These are phyloP conservation scores for Girardinus metallicus DNA, from an alignment of 2,797 vertebrate genomes.

Conservation along the genomic window DNA sequence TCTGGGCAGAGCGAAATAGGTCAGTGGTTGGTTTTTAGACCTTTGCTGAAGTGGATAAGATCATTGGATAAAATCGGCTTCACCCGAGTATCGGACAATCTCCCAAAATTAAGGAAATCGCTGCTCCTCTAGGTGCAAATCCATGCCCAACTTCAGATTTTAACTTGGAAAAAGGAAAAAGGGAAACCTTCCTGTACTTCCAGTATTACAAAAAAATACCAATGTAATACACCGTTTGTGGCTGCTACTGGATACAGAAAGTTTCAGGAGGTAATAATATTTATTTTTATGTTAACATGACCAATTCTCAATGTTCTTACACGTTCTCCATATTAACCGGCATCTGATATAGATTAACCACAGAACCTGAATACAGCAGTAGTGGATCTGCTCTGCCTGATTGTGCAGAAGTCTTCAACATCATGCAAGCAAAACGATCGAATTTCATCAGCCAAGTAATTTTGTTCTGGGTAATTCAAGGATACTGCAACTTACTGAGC, in stretches of 20 bases:
- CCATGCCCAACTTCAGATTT: not conserved
- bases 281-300: not conserved
- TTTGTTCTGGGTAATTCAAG: slow-evolving; percentile 61
- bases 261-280: not conserved
- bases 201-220: not conserved
- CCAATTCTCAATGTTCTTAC: not conserved
- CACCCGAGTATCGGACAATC: too few species aligned
- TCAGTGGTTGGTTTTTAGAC: too few species aligned
- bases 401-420: slow-evolving; percentile 25
- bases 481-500: slow-evolving; percentile 65
- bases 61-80: too few species aligned
- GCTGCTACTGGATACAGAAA: too few species aligned
- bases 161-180: not conserved
- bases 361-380: slow-evolving; percentile 24
- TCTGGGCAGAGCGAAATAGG: too few species aligned
- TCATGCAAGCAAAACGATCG: slow-evolving; percentile 40
- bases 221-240: not conserved
- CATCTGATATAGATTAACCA: slow-evolving; percentile 28
- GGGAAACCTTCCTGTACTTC: not conserved
- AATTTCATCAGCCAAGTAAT: slow-evolving; percentile 56
- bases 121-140: too few species aligned
- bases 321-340: slow-evolving; percentile 39
- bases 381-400: slow-evolving; percentile 14
- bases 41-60: too few species aligned
- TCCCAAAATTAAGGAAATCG: too few species aligned